A percentile compares a stretch with the other conserved stretches of the same genome.
Evolutionary conservation across 1,140 invertebrate genomes (phyloP).

Genomic region (Brachionus koreanus): DNA sequence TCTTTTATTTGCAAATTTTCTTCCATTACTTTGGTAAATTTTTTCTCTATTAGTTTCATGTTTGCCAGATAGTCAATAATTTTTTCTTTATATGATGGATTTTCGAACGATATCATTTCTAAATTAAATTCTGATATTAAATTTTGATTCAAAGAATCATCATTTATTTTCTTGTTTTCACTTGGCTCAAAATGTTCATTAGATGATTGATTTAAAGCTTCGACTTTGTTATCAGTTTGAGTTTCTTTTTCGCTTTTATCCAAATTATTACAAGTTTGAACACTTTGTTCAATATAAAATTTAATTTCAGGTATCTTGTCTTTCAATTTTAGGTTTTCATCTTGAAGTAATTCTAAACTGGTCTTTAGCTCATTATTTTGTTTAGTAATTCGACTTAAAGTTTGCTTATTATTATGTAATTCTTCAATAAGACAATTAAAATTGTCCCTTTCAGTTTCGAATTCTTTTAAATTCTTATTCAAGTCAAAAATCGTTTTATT

Average conservation of each 20-base stretch:
- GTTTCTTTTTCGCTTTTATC: not conserved
- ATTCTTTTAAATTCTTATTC: constrained; percentile 50
- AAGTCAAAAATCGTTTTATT: constrained; percentile 40
- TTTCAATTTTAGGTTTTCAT: constrained; percentile 73
- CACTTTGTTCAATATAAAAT: not conserved
- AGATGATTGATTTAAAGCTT: too few species aligned
- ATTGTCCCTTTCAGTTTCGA: constrained; percentile 55
- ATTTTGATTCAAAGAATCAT: not conserved
- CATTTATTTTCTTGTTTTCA: constrained; percentile 59
- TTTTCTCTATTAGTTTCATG: constrained; percentile 61
- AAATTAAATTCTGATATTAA: constrained; percentile 31
- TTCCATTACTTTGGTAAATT: constrained; percentile 80
- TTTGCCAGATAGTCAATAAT: not conserved
- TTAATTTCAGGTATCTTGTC: not conserved
- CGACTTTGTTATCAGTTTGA: not conserved
- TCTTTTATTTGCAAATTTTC: constrained; percentile 82
- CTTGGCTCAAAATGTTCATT: constrained; percentile 48
- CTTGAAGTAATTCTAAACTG: constrained; percentile 79
- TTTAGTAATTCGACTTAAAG: constrained; percentile 79
- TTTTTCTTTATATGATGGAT: not conserved
- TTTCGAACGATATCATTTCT: not conserved
- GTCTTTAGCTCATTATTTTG: constrained; percentile 87
- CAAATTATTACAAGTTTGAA: too few species aligned
- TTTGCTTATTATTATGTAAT: constrained; percentile 84
- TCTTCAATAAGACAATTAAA: constrained; percentile 62